phyloP scores from a whole-genome alignment of 2,888 invertebrate species.

The Pantelozetes paolii region DNA sequence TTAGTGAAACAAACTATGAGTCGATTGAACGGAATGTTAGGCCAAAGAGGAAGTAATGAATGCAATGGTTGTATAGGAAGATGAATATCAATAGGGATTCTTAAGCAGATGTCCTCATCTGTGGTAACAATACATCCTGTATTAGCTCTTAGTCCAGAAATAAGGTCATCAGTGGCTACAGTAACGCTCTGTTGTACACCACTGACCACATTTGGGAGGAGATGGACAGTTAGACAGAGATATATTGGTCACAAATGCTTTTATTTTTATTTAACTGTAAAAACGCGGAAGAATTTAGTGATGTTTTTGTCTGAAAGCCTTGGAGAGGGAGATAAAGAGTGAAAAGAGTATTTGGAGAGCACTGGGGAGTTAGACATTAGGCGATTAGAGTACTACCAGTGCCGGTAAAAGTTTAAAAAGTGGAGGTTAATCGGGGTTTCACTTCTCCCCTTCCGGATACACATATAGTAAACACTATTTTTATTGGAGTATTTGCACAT shows the following conservation, averaged over 20 bases:
- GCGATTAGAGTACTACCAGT: neutral
- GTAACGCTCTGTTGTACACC: neutral
- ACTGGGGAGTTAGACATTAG: neutral
- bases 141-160: neutral
- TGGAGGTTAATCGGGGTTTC: constrained; percentile 29
- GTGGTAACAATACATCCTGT: neutral
- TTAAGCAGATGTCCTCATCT: neutral
- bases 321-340: neutral
- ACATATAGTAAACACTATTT: neutral
- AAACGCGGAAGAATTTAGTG: constrained; percentile 2
- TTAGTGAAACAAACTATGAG: no score
- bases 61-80: neutral
- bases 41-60: neutral
- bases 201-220: neutral
- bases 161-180: neutral
- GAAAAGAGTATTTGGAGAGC: neutral
- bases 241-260: constrained; percentile 2
- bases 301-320: neutral
- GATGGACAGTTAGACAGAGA: neutral
- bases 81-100: neutral
- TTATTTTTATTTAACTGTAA: constrained; percentile 11
- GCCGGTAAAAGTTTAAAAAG: constrained; percentile 12
- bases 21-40: no score
- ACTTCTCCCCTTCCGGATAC: constrained; percentile 30
- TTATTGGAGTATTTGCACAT: neutral